Base-by-base conservation (phyloP, 2,113 vertebrate genomes). In the Eulacestoma nigropectus region DNA sequence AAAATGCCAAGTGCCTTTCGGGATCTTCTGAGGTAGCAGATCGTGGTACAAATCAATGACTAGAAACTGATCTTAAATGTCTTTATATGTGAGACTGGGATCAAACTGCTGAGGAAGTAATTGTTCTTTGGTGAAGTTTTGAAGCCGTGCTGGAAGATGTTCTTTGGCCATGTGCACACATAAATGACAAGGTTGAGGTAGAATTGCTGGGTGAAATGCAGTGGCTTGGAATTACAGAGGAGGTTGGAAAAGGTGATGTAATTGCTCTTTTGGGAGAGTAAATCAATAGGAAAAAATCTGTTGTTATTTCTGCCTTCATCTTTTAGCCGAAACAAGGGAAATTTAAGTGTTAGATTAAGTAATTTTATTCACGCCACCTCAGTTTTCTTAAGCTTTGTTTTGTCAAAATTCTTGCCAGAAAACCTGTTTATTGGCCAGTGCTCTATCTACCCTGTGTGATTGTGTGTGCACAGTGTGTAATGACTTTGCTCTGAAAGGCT, bases 401-500 rank as follows among this genome's bases (percentile, higher is more conserved):
- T 82, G 13, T 26, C 29, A 30, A 21, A 74, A 35, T 33, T 39
- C 33, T 62, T 68, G 44, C 0, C 10, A 53, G 35, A 55, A 81
- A 74, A 1, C 3, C 25, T 53, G 4, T 23, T 53, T 59, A 3
- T 2, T 44, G 50, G 55, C 13, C 55, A 42, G 60, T 18, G 69
- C 41, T 77, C 21, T 57, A 0, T 69, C 20, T 69, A 0, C 23
- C 13, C 18, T 44, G 42, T 2, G 0, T 32, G 49, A n/a, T 1
- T 47, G 57, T 37, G 3, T 22, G n/a, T 44, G 59, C 15, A 6
- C 46, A 6, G 55, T 4, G 4, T 7, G 39, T 37, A 13, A 3
- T 2, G 7, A 1, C 49, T 16, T 3, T 13, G 46, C 67, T 49
- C 56, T 32, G 47, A 59, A 44, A 21, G 64, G 25, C 50, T n/a